Conservation (phyloP, 2,113 vertebrate species). For the Rhinopomastus cyanomelas region DNA sequence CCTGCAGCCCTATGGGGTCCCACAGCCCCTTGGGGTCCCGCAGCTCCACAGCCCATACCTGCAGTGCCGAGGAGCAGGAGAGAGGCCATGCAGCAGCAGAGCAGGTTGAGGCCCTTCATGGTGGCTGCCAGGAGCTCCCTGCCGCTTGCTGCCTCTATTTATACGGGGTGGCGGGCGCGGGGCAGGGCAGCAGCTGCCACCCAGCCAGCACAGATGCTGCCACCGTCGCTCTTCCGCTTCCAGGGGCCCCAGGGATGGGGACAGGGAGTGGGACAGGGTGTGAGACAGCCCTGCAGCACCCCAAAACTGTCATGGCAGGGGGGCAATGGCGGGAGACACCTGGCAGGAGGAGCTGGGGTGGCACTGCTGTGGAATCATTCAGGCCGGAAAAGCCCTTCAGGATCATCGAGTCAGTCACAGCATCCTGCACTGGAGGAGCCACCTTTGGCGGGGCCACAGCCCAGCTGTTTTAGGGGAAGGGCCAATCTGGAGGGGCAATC, state of each 20-base stretch:
- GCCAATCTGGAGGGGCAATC: background rate
- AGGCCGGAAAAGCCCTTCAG: fast-evolving
- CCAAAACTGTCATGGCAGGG: background rate
- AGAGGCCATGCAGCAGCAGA: slow-evolving; percentile 67
- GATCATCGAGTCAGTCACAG: fast-evolving
- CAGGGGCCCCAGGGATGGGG: background rate
- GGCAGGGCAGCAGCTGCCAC: slow-evolving; percentile 41
- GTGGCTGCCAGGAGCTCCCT: slow-evolving; percentile 65
- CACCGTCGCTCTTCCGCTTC: background rate
- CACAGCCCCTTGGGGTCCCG: background rate
- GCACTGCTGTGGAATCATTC: background rate
- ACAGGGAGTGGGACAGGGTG: background rate
- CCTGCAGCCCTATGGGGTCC: background rate
- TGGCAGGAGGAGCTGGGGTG: fast-evolving
- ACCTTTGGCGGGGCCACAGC: no score
- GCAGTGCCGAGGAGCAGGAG: slow-evolving; percentile 44
- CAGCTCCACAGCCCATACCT: background rate
- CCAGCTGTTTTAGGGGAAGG: no score
- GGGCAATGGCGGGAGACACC: background rate
- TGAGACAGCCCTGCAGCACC: fast-evolving
- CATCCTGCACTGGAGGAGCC: background rate
- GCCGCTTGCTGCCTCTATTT: slow-evolving; percentile 58
- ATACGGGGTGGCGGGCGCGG: background rate
- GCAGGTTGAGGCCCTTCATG: slow-evolving; percentile 65
- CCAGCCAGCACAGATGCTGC: slow-evolving; percentile 23